Evolutionary conservation across 2,113 vertebrate genomes (phyloP).

Genomic region (Acanthochromis polyacanthus): DNA sequence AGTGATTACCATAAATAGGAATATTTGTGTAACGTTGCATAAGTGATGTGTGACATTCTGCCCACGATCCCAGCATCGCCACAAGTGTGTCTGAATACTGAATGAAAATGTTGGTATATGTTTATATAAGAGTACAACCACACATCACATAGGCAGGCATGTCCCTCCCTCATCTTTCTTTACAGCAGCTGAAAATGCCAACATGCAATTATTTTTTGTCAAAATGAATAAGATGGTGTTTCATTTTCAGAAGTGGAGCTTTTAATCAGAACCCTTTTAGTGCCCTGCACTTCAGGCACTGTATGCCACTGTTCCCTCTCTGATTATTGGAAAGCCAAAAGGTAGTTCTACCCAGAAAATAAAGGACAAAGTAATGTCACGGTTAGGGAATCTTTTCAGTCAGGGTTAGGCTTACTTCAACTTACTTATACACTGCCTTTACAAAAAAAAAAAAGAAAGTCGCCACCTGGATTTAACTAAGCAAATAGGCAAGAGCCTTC

Average conservation of each 20-base stretch:
- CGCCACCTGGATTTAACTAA: too few species aligned
- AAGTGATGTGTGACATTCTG: neutral
- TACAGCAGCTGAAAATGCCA: constrained; percentile 57
- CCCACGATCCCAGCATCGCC: neutral
- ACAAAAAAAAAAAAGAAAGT: too few species aligned
- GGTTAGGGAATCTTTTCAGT: neutral
- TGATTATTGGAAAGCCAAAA: constrained; percentile 28
- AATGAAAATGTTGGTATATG: constrained; percentile 1
- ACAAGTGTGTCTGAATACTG: constrained; percentile 6
- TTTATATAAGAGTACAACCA: neutral
- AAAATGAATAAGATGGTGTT: constrained; percentile 43
- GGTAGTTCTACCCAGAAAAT: constrained; percentile 32
- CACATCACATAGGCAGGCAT: constrained; percentile 15
- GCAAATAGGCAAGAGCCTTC: too few species aligned
- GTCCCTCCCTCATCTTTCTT: constrained; percentile 18
- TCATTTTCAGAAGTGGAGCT: constrained; percentile 54
- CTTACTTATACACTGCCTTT: too few species aligned
- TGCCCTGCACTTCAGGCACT: constrained; percentile 8
- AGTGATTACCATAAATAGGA: neutral
- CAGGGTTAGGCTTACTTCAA: too few species aligned
- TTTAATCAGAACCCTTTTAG: constrained; percentile 65
- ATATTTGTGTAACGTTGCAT: constrained; percentile 3
- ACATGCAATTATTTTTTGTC: constrained; percentile 43
- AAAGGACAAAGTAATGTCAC: constrained; percentile 16
- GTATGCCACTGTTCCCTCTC: neutral